Evolutionary conservation across 1,140 invertebrate genomes (phyloP), one percentile per base, ranked within the genome.

Genomic region (Latrodectus geometricus): DNA sequence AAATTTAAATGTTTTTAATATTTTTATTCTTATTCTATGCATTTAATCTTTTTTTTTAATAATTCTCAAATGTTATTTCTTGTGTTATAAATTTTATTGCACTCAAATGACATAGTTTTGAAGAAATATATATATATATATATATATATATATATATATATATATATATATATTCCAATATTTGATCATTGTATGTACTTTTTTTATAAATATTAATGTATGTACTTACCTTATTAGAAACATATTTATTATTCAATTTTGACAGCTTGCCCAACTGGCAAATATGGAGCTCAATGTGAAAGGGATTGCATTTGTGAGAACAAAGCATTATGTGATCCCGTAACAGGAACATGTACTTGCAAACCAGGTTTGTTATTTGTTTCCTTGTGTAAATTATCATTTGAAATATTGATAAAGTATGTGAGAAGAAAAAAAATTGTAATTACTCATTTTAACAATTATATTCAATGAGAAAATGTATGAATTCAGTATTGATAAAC

Each of bases 291-390:
- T 69, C 91, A 93, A 86, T 97, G 96, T 90, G 91, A 93, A 78
- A 91, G 94, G 77, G 89, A 93, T 74, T 97, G 96, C 90, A 91
- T 93, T 81, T 97, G 96, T 90, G 89, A 93, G 87, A 95, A 97
- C 90, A 93, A 93, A 54, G 94, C 95, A 1, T 93, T 92, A 5
- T 97, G 96, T 90, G 95, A 97, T 90, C 95, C 95, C 0, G 94
- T 93, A 80, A 93, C 93, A 88, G 95, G 95, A 17, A 23, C 48
- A 54, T 89, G 89, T 78, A 74, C 78, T 52, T 89, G 89, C 54
- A 87, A 88, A 86, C 88, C 88, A 56, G 88, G 88, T 88, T 35
- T 35, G 35, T 35, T 35, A 35, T 35, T 35, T 5, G 1, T 35
- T 5, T 35, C 35, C 35, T 35, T 35, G 35, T 35, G 35, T 35